Base-by-base conservation (phyloP, 2,888 invertebrate genomes). In the Troides oblongomaculatus region DNA sequence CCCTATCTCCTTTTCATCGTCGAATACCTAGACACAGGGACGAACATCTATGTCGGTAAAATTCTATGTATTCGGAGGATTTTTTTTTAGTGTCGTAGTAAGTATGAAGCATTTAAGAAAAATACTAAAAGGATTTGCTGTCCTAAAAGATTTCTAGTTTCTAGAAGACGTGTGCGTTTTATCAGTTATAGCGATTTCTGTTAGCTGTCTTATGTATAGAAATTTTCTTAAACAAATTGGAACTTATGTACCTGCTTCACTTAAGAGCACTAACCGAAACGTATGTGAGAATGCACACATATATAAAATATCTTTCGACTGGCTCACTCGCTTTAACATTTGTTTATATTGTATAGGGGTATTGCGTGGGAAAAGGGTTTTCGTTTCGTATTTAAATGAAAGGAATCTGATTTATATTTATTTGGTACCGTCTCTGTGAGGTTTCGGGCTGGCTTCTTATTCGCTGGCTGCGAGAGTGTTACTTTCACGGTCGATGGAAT, bases 361-460 rank as follows among this genome's bases (percentile, higher is more conserved):
- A n/a, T 69, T 21, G 43, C 21, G 63, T 64, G 64, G 61, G 53
- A 61, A 64, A 30, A 69, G 64, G 69, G 60, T 61, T 69, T 69
- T 57, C 64, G 64, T 64, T 64, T 69, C 61, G 25, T 64, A 64
- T 69, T 69, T 64, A 64, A 69, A 69, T 69, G 64, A 56, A 64
- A 56, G 60, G 64, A 69, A 69, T 69, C 64, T 69, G 69, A 69
- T 69, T 69, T 69, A 61, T 69, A 69, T 69, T 69, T 69, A 69
- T 69, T 69, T 69, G 56, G 69, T 43, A 50, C 53, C 56, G 60
- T 69, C 25, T 61, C 39, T 60, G 69, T 43, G 18, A 39, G 60
- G 46, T 64, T 64, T 46, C 53, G 59, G 39, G 64, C 23, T 25
- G 59, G 46, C 50, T 56, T 64, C 64, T 50, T 43, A 69, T 69